Conservation (phyloP, 1,140 invertebrate species). For the Meloidogyne hapla region DNA sequence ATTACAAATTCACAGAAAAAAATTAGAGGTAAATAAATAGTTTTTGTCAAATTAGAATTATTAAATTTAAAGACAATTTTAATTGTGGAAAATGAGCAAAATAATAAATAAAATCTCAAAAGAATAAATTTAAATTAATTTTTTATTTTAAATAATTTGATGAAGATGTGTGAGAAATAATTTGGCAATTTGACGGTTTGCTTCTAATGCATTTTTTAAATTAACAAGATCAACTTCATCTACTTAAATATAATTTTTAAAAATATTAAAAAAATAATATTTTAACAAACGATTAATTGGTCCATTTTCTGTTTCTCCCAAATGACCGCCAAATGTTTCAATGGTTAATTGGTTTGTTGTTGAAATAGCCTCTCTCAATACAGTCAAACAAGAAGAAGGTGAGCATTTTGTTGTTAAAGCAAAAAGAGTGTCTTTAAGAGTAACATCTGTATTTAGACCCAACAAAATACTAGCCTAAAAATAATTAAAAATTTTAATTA, state of each 20-base stretch:
- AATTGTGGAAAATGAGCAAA: not conserved
- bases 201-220: conserved; percentile 12
- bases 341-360: conserved; percentile 10
- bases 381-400: conserved; percentile 18
- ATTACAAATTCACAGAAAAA: too few relatives aligned
- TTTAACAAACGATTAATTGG: not conserved
- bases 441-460: not conserved
- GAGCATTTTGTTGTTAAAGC: conserved; percentile 10
- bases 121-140: not conserved
- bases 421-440: conserved; percentile 16
- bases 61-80: too few relatives aligned
- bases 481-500: not conserved
- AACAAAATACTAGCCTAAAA: conserved; percentile 25
- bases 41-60: too few relatives aligned
- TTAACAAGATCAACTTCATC: conserved; percentile 5
- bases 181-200: conserved; percentile 11
- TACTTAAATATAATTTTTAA: not conserved
- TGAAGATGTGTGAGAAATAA: conserved; percentile 21
- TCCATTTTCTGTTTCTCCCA: not conserved
- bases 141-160: not conserved
- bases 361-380: conserved; percentile 13
- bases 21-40: too few relatives aligned
- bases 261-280: not conserved
- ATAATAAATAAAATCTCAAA: not conserved
- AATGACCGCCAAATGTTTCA: conserved; percentile 15